Base-by-base conservation (phyloP, 2,797 vertebrate species). In the Siniperca obscura region DNA sequence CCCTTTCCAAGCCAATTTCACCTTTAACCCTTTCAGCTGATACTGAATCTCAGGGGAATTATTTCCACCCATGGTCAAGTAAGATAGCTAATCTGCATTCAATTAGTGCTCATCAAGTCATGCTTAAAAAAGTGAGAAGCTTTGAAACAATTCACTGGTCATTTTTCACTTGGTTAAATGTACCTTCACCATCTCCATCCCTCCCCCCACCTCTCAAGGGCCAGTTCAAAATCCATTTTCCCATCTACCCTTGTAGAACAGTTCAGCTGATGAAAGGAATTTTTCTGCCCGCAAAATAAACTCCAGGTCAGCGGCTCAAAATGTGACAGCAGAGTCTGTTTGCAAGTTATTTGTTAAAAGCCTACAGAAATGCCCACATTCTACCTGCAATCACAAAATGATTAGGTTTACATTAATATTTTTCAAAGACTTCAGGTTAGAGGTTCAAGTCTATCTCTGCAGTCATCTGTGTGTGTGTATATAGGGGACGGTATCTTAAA, bases 11-110 rank as follows among this genome's bases (percentile, higher is more conserved):
- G 19, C 30, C 73, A 83, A 79, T 86, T 88, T 70, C 73, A 74
- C 81, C 85, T 72, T 77, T 79, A 46, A 90, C 85, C 70, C 44
- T 59, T 40, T 30, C n/a, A 67, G 30, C 30, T 12, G 80, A 82
- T 60, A 74, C n/a, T 12, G 22, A 55, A 22, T 22, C 46, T 50
- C 22, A 10, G 1, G 53, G 8, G 65, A n/a, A 69, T 78, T 1
- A 30, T 36, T 70, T 74, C 34, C 21, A 52, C 4, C 2, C 13
- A 10, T 46, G 62, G 10, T 62, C 42, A 12, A 7, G 1, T 57
- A 17, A 30, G 48, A 68, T 30, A 50, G 5, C 27, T 50, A 34
- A 75, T 81, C 77, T 70, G 48, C 67, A 67, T 85, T 82, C 42
- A 77, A 30, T 86, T 69, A 25, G 38, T 5, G 48, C 69, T 81